phyloP scores from a whole-genome alignment of 2,797 vertebrate species.

The Poeciliopsis presidionis region DNA sequence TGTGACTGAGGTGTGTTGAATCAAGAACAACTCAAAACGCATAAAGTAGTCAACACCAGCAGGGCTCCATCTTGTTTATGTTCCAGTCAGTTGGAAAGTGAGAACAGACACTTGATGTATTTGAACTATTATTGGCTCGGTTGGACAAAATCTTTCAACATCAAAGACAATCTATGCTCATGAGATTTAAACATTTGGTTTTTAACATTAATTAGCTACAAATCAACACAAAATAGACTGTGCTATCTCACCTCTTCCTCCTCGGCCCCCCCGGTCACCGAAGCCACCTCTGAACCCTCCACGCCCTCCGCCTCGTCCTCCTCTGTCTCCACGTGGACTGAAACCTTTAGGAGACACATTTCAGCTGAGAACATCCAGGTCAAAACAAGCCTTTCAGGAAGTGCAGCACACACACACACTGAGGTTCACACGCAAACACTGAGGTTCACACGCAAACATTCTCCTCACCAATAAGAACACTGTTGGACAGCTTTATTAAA shows the following conservation, averaged over 20 bases:
- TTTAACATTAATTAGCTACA: neutral
- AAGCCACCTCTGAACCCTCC: conserved; percentile 46
- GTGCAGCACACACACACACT: neutral
- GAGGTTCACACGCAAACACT: too few relatives aligned
- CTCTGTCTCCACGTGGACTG: conserved; percentile 64
- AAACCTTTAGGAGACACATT: conserved; percentile 50
- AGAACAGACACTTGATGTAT: neutral
- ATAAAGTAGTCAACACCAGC: neutral
- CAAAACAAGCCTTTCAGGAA: neutral
- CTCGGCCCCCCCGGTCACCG: conserved; percentile 34
- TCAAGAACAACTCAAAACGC: neutral
- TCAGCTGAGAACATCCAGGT: neutral
- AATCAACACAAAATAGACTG: neutral
- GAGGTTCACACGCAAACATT: too few relatives aligned
- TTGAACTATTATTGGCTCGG: neutral
- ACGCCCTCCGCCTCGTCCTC: conserved; percentile 26
- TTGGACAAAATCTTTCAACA: neutral
- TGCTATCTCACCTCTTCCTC: conserved; percentile 34
- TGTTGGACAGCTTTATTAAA: too few relatives aligned
- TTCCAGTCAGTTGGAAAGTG: neutral
- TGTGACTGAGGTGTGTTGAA: neutral
- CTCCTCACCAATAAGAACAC: too few relatives aligned
- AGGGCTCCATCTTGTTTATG: neutral
- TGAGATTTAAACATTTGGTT: neutral
- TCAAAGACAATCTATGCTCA: neutral